Base-by-base conservation (phyloP, 2,113 vertebrate genomes). In the Puffinus mauretanicus region DNA sequence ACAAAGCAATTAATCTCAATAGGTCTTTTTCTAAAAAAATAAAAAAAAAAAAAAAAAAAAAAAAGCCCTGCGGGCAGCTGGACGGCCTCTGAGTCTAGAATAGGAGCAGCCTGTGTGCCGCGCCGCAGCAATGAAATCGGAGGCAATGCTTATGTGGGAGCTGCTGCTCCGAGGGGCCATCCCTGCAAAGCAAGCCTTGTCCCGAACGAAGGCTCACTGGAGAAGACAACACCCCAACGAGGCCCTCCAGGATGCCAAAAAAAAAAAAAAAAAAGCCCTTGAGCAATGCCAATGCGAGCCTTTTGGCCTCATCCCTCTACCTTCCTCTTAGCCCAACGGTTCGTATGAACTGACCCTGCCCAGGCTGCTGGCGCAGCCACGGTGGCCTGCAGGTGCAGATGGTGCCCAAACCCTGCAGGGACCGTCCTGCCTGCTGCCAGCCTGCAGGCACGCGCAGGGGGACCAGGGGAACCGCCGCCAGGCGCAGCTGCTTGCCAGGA, bases 121-220 rank as follows among this genome's bases (percentile, higher is more conserved):
- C 9, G 21, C 13, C 0, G 0, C 52, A 82, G 73, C 11, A 85
- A 36, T 24, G 46, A 91, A 89, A 87, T 14, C 38, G 36, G 69
- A 70, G 32, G 52, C 69, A 30, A 71, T 1, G 3, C 29, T 80
- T 66, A 58, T 1, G 1, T 4, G 16, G 72, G 34, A 93, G 62
- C 44, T 46, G 38, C n/a, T 67, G n/a, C 42, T 80, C 71, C 0
- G 4, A 88, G 71, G 16, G 11, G 62, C 21, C 64, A 77, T 16
- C 8, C 22, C 27, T 29, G 34, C 11, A 46, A n/a, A 67, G 65
- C 22, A 70, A 73, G 30, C 34, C 55, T 51, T 34, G 10, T 73
- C 14, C n/a, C 3, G 1, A 30, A 51, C 0, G 0, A 62, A 69
- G 16, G 40, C 26, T 64, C 1, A 0, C 13, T 4, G 11, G 27